phyloP scores from a whole-genome alignment of 2,797 vertebrate genomes.

The Sciaenops ocellatus region DNA sequence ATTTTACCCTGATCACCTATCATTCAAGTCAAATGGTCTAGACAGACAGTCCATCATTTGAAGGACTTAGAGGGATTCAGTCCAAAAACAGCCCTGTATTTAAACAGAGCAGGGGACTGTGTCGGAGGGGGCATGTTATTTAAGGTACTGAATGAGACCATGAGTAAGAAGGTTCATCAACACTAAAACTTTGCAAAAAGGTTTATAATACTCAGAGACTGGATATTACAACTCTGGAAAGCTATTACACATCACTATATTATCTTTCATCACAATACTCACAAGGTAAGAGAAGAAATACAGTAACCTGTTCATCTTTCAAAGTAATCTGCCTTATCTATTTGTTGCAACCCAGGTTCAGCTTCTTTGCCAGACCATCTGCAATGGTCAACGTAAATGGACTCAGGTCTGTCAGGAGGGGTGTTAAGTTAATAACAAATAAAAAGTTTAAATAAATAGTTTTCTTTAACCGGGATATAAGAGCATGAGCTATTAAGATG shows the following conservation, averaged over 20 bases:
- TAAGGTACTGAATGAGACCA: not conserved
- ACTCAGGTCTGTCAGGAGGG: too few relatives aligned
- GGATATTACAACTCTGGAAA: not conserved
- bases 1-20: constrained; percentile 11
- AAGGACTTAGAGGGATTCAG: constrained; percentile 1
- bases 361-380: not conserved
- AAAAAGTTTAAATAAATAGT: not conserved
- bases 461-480: not conserved
- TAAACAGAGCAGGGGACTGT: not conserved
- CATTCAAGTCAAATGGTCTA: constrained; percentile 22
- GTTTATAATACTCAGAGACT: not conserved
- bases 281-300: not conserved
- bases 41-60: constrained; percentile 13
- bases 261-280: not conserved
- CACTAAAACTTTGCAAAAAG: not conserved
- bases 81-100: constrained; percentile 1
- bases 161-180: not conserved
- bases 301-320: not conserved
- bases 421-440: not conserved
- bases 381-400: not conserved
- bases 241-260: not conserved
- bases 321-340: not conserved
- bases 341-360: not conserved
- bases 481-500: not conserved
- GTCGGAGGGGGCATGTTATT: not conserved